phyloP scores from a whole-genome alignment of 2,888 invertebrate genomes.

The Chymomyza procnemis region DNA sequence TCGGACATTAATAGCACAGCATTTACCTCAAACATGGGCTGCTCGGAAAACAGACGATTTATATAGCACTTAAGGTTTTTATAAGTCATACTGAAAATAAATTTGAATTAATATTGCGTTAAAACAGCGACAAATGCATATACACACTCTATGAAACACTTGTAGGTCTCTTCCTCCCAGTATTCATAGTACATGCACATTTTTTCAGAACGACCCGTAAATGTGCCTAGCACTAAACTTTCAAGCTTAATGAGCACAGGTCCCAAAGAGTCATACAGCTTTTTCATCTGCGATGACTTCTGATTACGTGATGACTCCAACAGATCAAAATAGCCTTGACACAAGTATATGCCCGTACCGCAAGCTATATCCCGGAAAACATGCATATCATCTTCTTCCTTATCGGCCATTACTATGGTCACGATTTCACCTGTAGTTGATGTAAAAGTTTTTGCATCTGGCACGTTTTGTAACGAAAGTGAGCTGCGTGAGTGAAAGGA shows the following conservation, averaged over 20 bases:
- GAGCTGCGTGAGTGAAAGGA: no score
- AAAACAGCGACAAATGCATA: background rate
- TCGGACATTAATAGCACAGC: constrained; percentile 87
- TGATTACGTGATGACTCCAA: constrained; percentile 85
- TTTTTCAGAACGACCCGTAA: constrained; percentile 85
- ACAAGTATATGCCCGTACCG: constrained; percentile 62
- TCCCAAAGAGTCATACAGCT: constrained; percentile 88
- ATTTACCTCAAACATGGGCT: constrained; percentile 88
- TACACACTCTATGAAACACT: constrained; percentile 81
- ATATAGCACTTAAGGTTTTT: constrained; percentile 87
- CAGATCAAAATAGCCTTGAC: constrained; percentile 83
- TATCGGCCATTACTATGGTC: constrained; percentile 32
- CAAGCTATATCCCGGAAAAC: constrained; percentile 44
- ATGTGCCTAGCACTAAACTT: constrained; percentile 88
- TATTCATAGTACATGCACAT: constrained; percentile 88
- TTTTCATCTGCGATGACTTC: constrained; percentile 83
- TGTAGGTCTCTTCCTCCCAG: constrained; percentile 90
- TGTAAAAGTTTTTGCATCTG: constrained; percentile 24
- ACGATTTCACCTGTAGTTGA: constrained; percentile 40
- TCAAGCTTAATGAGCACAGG: constrained; percentile 92
- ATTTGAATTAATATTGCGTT: background rate
- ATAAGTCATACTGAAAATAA: constrained; percentile 81
- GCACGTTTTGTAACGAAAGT: background rate
- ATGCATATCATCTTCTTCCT: constrained; percentile 17
- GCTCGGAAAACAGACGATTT: constrained; percentile 80